Evolutionary conservation across 2,113 vertebrate genomes (phyloP), one percentile per base, ranked within the genome.

Genomic region (Apteryx owenii): DNA sequence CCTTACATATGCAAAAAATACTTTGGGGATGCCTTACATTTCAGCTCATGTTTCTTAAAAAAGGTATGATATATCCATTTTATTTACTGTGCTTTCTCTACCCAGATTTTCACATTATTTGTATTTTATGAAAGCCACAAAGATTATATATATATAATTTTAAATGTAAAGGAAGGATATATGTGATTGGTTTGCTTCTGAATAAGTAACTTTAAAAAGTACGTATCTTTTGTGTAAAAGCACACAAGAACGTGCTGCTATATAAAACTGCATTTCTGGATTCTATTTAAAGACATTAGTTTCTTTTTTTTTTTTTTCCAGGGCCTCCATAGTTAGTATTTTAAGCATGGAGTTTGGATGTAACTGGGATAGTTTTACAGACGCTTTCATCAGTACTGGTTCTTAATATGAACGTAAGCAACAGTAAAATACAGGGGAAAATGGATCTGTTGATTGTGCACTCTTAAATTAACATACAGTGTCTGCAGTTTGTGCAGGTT

Each of bases 1-100:
- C 98, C 97, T 98, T 97, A 97, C 96, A 98, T 97, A 97, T 95
- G 91, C 91, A 98, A 96, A 97, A 94, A 95, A 58, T 68, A 95
- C 92, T 90, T 98, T 88, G 96, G 97, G 96, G 97, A 98, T 98
- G 98, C 98, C 98, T 99, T 98, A 98, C 94, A 95, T 97, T 98
- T 98, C 97, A 97, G 97, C 95, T 98, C 91, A 60, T 96, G 91
- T 97, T 98, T 97, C 97, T 98, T 95, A 96, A 77, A 90, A 96
- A 98, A 98, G 96, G 97, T 98, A 97, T 94, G 92, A 94, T 87
- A 76, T 70, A 88, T 80, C 91, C 87, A 76, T 82, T 86, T 95
- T 95, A 97, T 72, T 89, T 94, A 76, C 92, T 85, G 93, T 97
- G 94, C 93, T 97, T 92, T 96, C 94, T 93, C 73, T 82, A 72